phyloP scores from a whole-genome alignment of 1,140 invertebrate genomes.

The Ptiloglossa arizonensis region DNA sequence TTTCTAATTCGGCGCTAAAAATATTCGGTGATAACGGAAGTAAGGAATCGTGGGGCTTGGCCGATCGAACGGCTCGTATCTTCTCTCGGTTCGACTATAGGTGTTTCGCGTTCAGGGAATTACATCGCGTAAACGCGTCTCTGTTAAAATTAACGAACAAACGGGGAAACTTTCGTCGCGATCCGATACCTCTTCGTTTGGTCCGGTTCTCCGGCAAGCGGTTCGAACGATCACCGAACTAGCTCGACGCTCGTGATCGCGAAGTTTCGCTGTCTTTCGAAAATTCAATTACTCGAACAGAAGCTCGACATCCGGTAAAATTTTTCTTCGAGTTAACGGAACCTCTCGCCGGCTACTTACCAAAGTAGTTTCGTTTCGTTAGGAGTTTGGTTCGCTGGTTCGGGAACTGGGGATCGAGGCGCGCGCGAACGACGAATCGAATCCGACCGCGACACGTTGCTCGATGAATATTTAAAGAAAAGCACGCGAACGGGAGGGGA shows the following conservation, averaged over 20 bases:
- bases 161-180: neutral
- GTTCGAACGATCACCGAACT: neutral
- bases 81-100: too few relatives aligned
- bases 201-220: neutral
- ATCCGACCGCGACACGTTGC: too few relatives aligned
- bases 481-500: neutral
- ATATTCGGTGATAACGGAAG: too few relatives aligned
- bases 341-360: constrained; percentile 18
- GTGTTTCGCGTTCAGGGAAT: too few relatives aligned
- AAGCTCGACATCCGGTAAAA: neutral
- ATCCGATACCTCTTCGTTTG: neutral
- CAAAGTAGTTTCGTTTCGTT: constrained; percentile 20
- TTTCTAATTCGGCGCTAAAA: too few relatives aligned
- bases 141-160: neutral
- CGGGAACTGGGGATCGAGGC: neutral
- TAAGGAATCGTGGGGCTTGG: too few relatives aligned
- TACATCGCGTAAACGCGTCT: too few relatives aligned
- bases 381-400: constrained; percentile 7
- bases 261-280: constrained; percentile 8
- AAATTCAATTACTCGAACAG: constrained; percentile 1
- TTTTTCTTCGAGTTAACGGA: constrained; percentile 11
- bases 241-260: neutral
- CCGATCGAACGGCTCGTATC: too few relatives aligned
- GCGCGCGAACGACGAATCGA: neutral
- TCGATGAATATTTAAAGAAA: constrained; percentile 28